Base-by-base conservation (phyloP, 1,140 invertebrate species). In the Tetramorium simillimum region DNA sequence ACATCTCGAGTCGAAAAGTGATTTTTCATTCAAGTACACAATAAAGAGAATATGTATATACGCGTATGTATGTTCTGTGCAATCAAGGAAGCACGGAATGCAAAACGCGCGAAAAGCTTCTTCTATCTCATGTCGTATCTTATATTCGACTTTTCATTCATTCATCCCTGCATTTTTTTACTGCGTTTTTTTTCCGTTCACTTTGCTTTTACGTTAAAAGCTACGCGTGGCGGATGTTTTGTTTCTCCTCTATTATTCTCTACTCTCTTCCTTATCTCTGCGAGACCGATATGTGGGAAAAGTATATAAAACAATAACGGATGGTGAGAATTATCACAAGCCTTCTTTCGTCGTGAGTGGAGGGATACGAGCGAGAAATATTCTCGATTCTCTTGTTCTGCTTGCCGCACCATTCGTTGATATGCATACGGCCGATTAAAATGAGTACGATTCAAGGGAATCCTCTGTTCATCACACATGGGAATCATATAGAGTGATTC, bases 281-380 rank as follows among this genome's bases (percentile, higher is more conserved):
- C 72, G 40, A 63, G 28, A 67, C 85, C 12, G 84, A 65, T 81
- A 81, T 16, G 77, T 51, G 77, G 37, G 62, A 84, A 37, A 78
- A 88, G 43, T 72, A 80, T 80, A 67, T 75, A 67, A 88, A 89
- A 89, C 72, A 88, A 86, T 89, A 89, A 86, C 33, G 28, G 21
- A 49, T 76, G 75, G 76, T 63, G 73, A 86, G 62, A 89, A 86
- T 89, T 89, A 89, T 89, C 78, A 43, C 67, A 28, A 40, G 67
- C 9, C 37, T 43, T 37, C 37, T 82, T 16, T 53, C 14, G n/a
- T 33, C 10, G 33, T 21, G 28, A 28, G 28, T 14, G 28, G 4
- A 69, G n/a, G 18, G 28, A 49, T 76, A 46, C 49, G 40, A 28
- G 37, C 24, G 18, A 24, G 76, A 88, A 76, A 89, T 77, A 77